Evolutionary conservation across 2,888 invertebrate genomes (phyloP).

Genomic region (Tachystola acroxantha): DNA sequence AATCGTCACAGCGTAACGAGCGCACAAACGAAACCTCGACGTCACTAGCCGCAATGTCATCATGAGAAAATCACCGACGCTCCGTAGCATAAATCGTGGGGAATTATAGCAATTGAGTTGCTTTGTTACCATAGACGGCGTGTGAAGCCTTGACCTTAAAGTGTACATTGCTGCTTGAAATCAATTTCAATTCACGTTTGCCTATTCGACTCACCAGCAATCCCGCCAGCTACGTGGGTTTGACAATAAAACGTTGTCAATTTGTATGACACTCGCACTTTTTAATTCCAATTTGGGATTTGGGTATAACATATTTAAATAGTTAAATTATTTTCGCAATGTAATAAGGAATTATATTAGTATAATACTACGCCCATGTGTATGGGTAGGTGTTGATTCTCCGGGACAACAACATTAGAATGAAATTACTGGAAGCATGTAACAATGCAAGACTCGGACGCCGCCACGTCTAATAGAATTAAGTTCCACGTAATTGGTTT

Average conservation of each 20-base stretch:
- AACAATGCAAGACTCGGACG: slow-evolving; percentile 27
- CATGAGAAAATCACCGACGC: slow-evolving; percentile 23
- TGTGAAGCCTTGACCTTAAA: slow-evolving; percentile 8
- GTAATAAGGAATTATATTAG: too few species aligned
- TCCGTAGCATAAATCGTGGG: slow-evolving; percentile 11
- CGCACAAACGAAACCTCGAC: slow-evolving; percentile 41
- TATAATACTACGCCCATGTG: neutral
- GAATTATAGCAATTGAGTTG: slow-evolving; percentile 9
- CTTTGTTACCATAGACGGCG: slow-evolving; percentile 7
- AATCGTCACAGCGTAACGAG: slow-evolving; percentile 37
- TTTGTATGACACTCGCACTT: slow-evolving; percentile 30
- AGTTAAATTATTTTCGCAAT: neutral
- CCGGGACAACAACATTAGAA: slow-evolving; percentile 6
- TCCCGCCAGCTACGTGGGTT: slow-evolving; percentile 28
- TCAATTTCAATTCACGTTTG: slow-evolving; percentile 1
- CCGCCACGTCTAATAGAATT: slow-evolving; percentile 51
- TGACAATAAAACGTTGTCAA: slow-evolving; percentile 18
- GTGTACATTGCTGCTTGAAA: slow-evolving; percentile 4
- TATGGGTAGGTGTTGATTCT: neutral
- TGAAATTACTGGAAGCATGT: slow-evolving; percentile 21
- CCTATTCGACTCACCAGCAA: slow-evolving; percentile 34
- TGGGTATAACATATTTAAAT: slow-evolving; percentile 12
- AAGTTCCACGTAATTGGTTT: slow-evolving; percentile 47
- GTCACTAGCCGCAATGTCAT: slow-evolving; percentile 36
- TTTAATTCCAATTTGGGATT: slow-evolving; percentile 25